Evolutionary conservation across 1,140 invertebrate genomes (phyloP).

Genomic region (Phthorimaea operculella): DNA sequence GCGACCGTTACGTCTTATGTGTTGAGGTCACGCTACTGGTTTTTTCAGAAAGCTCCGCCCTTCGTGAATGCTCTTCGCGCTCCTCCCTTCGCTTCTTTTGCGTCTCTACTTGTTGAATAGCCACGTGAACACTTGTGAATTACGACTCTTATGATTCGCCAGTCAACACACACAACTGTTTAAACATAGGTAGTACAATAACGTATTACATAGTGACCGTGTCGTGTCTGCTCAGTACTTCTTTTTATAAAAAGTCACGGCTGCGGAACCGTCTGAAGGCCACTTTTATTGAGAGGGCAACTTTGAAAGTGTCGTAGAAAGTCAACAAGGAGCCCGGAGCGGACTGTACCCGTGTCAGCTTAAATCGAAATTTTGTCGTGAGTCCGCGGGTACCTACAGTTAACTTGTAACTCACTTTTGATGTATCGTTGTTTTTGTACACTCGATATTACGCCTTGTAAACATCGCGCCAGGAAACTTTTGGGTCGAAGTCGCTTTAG

Average conservation of each 20-base stretch:
- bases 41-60: conserved; percentile 55
- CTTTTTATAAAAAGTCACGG: neutral
- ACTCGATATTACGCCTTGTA: conserved; percentile 25
- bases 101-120: conserved; percentile 44
- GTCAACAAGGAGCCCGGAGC: conserved; percentile 30
- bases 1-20: conserved; percentile 43
- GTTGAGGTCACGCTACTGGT: conserved; percentile 39
- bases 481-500: conserved; percentile 31
- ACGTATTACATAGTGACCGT: neutral
- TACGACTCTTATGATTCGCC: conserved; percentile 37
- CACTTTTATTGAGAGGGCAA: conserved; percentile 29
- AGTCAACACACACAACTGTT: conserved; percentile 15
- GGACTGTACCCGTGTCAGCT: conserved; percentile 37
- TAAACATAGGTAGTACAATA: neutral
- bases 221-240: neutral
- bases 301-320: conserved; percentile 32
- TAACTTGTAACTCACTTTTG: conserved; percentile 62
- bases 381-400: conserved; percentile 37
- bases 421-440: conserved; percentile 57
- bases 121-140: conserved; percentile 38
- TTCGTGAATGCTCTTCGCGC: conserved; percentile 42
- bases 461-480: conserved; percentile 47
- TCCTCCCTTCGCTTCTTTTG: conserved; percentile 56
- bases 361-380: conserved; percentile 45
- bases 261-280: conserved; percentile 4